A percentile compares a stretch with the other conserved stretches of the same genome.
phyloP scores from a whole-genome alignment of 2,888 invertebrate genomes.

The Ethmia dodecea region DNA sequence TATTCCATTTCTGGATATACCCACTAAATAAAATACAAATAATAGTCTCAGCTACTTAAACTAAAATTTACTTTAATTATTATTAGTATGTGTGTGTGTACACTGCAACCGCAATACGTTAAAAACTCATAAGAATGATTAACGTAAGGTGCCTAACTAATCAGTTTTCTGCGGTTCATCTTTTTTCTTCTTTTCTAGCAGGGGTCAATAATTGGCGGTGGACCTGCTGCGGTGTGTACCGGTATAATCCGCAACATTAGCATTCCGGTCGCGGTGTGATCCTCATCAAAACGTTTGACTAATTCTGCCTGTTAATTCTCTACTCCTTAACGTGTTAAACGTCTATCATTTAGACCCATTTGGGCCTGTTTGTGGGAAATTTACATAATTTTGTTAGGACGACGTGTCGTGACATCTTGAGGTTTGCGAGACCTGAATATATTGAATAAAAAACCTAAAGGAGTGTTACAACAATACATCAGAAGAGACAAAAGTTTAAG shows the following conservation, averaged over 20 bases:
- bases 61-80: too few relatives aligned
- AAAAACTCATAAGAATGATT: too few relatives aligned
- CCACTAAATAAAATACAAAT: too few relatives aligned
- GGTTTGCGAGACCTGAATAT: constrained; percentile 8
- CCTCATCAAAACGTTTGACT: constrained; percentile 25
- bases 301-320: constrained; percentile 27
- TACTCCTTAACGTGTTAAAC: constrained; percentile 26
- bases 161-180: too few relatives aligned
- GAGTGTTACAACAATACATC: neutral
- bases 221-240: constrained; percentile 23
- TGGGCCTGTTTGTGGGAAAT: constrained; percentile 9
- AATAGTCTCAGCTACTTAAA: too few relatives aligned
- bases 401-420: constrained; percentile 10
- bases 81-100: too few relatives aligned
- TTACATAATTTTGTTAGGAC: constrained; percentile 20
- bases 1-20: too few relatives aligned
- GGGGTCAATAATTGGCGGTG: too few relatives aligned
- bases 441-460: constrained; percentile 8
- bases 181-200: too few relatives aligned
- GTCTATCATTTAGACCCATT: constrained; percentile 11
- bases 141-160: too few relatives aligned
- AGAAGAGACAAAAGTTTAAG: neutral
- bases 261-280: constrained; percentile 30
- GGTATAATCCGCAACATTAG: constrained; percentile 35
- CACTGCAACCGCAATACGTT: too few relatives aligned